Evolutionary conservation across 2,888 invertebrate species (phyloP).

Genomic region (Andrena bicolor): DNA sequence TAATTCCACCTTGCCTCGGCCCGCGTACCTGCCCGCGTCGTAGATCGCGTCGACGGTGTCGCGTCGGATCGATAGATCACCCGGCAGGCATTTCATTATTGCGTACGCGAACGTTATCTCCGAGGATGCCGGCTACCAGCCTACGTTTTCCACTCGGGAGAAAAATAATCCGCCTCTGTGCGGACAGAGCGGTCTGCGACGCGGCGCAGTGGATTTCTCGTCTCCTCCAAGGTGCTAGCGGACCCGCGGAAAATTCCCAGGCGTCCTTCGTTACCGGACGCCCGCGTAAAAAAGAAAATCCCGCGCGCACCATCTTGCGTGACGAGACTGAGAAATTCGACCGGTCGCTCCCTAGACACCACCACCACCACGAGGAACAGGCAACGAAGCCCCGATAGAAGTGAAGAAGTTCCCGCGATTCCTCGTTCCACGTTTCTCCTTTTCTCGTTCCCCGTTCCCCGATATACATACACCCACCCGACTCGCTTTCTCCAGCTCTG

Average conservation of each 20-base stretch:
- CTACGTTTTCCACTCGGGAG: slow-evolving; percentile 29
- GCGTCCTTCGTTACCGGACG: slow-evolving; percentile 67
- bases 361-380: slow-evolving; percentile 14
- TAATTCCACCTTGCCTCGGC: slow-evolving; percentile 80
- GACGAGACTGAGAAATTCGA: slow-evolving; percentile 69
- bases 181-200: not conserved
- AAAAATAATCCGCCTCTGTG: slow-evolving; percentile 48
- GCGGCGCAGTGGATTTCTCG: slow-evolving; percentile 65
- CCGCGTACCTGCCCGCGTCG: slow-evolving; percentile 64
- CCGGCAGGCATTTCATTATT: slow-evolving; percentile 80
- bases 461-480: not conserved
- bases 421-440: slow-evolving; percentile 22
- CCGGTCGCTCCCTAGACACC: slow-evolving; percentile 23
- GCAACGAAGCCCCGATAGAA: slow-evolving; percentile 4
- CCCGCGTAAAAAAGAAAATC: slow-evolving; percentile 69
- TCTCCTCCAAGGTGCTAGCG: slow-evolving; percentile 69
- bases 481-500: slow-evolving; percentile 45
- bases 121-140: slow-evolving; percentile 20
- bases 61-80: slow-evolving; percentile 80
- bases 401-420: slow-evolving; percentile 29
- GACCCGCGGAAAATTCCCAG: slow-evolving; percentile 77
- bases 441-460: slow-evolving; percentile 23
- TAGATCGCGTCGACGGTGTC: slow-evolving; percentile 60
- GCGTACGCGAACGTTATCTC: slow-evolving; percentile 44
- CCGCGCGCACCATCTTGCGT: slow-evolving; percentile 69